phyloP scores from a whole-genome alignment of 2,797 vertebrate genomes.

The Lutjanus argentimaculatus region DNA sequence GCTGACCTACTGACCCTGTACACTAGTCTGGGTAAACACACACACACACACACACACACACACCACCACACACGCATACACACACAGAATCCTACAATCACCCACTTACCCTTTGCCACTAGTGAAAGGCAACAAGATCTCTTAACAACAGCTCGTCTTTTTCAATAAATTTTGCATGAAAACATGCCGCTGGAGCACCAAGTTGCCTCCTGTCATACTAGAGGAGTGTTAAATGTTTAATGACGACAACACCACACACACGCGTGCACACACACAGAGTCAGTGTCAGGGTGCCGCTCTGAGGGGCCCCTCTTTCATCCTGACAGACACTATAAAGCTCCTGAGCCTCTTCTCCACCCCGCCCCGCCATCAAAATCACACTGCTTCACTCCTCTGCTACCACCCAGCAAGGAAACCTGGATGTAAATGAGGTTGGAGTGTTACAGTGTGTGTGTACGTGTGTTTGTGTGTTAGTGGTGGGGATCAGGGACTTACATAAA shows the following conservation, averaged over 20 bases:
- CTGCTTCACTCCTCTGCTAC: slow-evolving; percentile 55
- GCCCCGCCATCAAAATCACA: slow-evolving; percentile 62
- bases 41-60: slow-evolving; percentile 32
- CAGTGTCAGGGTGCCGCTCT: slow-evolving; percentile 92
- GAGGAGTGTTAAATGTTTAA: slow-evolving; percentile 98
- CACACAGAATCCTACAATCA: slow-evolving; percentile 76
- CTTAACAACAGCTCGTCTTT: slow-evolving; percentile 90
- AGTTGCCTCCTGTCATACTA: slow-evolving; percentile 96
- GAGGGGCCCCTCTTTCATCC: slow-evolving; percentile 94
- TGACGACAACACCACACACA: slow-evolving; percentile 95
- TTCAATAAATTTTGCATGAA: slow-evolving; percentile 99
- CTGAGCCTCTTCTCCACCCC: slow-evolving; percentile 69
- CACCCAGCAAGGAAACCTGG: slow-evolving; percentile 86
- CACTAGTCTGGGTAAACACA: slow-evolving; percentile 63
- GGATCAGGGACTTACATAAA: slow-evolving; percentile 62
- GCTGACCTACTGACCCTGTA: slow-evolving; percentile 63
- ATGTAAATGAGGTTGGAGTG: slow-evolving; percentile 88
- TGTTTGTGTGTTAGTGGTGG: slow-evolving; percentile 49
- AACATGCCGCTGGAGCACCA: slow-evolving; percentile 91
- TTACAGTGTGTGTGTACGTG: slow-evolving; percentile 40
- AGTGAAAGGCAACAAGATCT: slow-evolving; percentile 92
- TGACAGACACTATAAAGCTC: slow-evolving; percentile 87
- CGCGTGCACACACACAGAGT: slow-evolving; percentile 71
- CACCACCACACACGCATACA: slow-evolving; percentile 28
- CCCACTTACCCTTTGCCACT: slow-evolving; percentile 90